Evolutionary conservation across 2,797 vertebrate genomes (phyloP).

Genomic region (Hippoglossus hippoglossus): DNA sequence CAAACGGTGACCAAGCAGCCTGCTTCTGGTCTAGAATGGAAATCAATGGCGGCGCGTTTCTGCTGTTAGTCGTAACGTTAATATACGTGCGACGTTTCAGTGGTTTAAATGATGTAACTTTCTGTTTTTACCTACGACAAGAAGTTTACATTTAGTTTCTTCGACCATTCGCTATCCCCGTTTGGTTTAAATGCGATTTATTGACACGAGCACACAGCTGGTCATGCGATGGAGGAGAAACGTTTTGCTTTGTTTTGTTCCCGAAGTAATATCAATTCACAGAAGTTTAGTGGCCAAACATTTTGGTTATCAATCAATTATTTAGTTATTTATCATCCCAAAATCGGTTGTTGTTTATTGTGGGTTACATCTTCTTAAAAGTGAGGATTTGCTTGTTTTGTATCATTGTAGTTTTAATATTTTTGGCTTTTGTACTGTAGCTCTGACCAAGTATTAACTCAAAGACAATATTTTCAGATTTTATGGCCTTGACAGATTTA

Average conservation of each 20-base stretch:
- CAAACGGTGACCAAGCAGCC: neutral
- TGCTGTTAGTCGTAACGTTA: neutral
- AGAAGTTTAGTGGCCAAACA: neutral
- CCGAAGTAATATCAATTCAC: neutral
- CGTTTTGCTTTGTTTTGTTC: fast-evolving
- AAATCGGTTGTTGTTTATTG: neutral
- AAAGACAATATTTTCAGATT: too few relatives aligned
- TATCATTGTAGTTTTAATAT: neutral
- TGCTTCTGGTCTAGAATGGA: slow-evolving; percentile 56
- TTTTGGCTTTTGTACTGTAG: neutral
- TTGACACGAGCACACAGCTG: too few relatives aligned
- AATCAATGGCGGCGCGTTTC: slow-evolving; percentile 61
- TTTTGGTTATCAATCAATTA: neutral
- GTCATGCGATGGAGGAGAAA: neutral
- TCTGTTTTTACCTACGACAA: too few relatives aligned
- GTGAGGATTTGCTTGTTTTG: neutral
- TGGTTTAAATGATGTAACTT: too few relatives aligned
- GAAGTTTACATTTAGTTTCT: too few relatives aligned
- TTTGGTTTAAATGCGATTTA: too few relatives aligned
- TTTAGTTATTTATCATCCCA: neutral
- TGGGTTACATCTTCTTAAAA: neutral
- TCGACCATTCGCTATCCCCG: too few relatives aligned
- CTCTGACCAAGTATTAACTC: neutral
- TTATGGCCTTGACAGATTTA: neutral
- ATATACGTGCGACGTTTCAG: too few relatives aligned